Base-by-base conservation (phyloP, 1,140 invertebrate genomes). In the Leguminivora glycinivorella region DNA sequence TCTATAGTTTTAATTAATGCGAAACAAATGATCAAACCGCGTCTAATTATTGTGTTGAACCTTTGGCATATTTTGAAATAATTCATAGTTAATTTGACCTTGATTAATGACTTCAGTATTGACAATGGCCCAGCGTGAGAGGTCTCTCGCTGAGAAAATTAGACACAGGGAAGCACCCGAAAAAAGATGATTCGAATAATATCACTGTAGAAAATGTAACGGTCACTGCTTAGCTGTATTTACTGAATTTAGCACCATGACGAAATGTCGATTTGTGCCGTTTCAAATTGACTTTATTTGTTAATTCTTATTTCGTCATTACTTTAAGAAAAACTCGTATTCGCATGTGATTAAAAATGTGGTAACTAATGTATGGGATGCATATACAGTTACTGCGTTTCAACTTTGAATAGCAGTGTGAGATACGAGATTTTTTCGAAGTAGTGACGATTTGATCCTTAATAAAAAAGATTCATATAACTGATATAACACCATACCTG, bases 41-140 rank as follows among this genome's bases (percentile, higher is more conserved):
- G 24, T 26, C 56, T 60, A 29, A 60, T 25, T 52, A 52, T 10
- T 22, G n/a, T 10, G 0, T 26, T 12, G 24, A n/a, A 52, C n/a
- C 7, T 56, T 56, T 24, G 56, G 56, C 56, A 24, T 25, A 12
- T 25, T 24, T 56, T 56, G 3, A 12, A 24, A 31, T 22, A 68
- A 60, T 66, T 63, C 63, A 72, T 67, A 43, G 70, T 73, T 83
- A 78, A 85, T 85, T 81, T 80, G 81, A 77, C 70, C 70, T 80
- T 87, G 88, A 90, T 90, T 90, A 85, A 90, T 90, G 87, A 79
- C 58, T 40, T 72, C 72, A 58, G 71, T 67, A 79, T 80, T 84
- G 83, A 88, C 84, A 88, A 90, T 80, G 72, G 81, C 86, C 4
- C 88, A 89, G 88, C 88, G 78, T 75, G 88, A 78, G 52, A 69